phyloP scores from a whole-genome alignment of 2,113 vertebrate genomes.

The Gavia stellata region DNA sequence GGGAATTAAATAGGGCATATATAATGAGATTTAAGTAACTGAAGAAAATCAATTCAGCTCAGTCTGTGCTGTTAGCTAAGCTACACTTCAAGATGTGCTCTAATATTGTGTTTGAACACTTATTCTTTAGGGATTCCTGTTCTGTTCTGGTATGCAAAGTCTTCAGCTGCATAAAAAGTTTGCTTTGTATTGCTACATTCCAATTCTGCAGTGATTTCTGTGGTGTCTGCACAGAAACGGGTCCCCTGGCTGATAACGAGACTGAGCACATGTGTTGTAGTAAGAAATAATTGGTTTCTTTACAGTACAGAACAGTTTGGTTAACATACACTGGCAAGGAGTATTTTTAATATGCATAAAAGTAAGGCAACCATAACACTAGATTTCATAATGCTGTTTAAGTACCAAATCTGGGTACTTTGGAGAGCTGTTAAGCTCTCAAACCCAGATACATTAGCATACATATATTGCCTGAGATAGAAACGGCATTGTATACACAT shows the following conservation, averaged over 20 bases:
- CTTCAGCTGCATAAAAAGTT: neutral
- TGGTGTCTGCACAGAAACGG: neutral
- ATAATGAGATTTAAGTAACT: slow-evolving; percentile 37
- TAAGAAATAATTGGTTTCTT: neutral
- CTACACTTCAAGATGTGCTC: neutral
- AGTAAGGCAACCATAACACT: neutral
- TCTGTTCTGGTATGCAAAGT: neutral
- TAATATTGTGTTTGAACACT: neutral
- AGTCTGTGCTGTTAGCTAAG: neutral
- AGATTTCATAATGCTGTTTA: neutral
- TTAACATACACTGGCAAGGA: neutral
- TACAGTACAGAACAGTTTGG: neutral
- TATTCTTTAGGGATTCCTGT: slow-evolving; percentile 6
- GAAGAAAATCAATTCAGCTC: slow-evolving; percentile 1
- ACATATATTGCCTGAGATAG: neutral
- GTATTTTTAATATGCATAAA: neutral
- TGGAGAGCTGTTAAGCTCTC: neutral
- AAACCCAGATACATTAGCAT: neutral
- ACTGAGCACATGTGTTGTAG: neutral
- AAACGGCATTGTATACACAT: neutral
- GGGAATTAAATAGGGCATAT: slow-evolving; percentile 12
- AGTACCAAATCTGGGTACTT: neutral
- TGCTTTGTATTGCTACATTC: neutral
- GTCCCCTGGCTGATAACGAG: neutral
- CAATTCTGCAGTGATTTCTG: neutral